Percentiles rank a stretch among this genome's conserved stretches.
Evolutionary conservation across 2,888 invertebrate genomes (phyloP).

Genomic region (Galerucella nymphaeae): DNA sequence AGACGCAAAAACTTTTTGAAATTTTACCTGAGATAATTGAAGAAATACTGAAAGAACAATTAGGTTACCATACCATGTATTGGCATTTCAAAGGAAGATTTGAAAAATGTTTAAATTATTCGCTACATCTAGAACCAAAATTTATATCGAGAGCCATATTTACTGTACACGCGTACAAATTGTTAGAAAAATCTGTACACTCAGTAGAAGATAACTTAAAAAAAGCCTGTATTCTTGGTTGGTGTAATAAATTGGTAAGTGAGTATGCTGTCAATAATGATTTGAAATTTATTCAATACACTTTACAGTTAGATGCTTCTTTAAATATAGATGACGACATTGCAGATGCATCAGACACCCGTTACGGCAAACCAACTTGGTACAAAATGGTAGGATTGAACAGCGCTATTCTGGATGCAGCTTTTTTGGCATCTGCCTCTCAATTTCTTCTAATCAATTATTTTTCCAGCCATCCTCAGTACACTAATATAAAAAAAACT

Average conservation of each 20-base stretch:
- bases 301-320: neutral
- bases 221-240: constrained; percentile 17
- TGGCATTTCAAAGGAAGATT: neutral
- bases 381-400: neutral
- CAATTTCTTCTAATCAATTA: constrained; percentile 5
- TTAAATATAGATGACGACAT: constrained; percentile 15
- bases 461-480: constrained; percentile 14
- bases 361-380: constrained; percentile 24
- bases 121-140: neutral
- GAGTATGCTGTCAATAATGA: neutral
- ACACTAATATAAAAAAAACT: constrained; percentile 4
- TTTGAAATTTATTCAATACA: neutral
- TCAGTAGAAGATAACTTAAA: neutral
- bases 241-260: constrained; percentile 18
- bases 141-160: neutral
- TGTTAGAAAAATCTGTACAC: constrained; percentile 15
- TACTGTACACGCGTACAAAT: constrained; percentile 1
- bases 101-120: neutral
- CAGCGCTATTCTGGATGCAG: constrained; percentile 11
- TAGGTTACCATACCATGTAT: neutral
- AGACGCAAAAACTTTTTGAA: neutral
- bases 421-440: neutral
- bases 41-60: constrained; percentile 7
- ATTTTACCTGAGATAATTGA: neutral
- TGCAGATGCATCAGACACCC: neutral